phyloP scores from a whole-genome alignment of 2,888 invertebrate genomes.

The Drosophila pseudotakahashii region DNA sequence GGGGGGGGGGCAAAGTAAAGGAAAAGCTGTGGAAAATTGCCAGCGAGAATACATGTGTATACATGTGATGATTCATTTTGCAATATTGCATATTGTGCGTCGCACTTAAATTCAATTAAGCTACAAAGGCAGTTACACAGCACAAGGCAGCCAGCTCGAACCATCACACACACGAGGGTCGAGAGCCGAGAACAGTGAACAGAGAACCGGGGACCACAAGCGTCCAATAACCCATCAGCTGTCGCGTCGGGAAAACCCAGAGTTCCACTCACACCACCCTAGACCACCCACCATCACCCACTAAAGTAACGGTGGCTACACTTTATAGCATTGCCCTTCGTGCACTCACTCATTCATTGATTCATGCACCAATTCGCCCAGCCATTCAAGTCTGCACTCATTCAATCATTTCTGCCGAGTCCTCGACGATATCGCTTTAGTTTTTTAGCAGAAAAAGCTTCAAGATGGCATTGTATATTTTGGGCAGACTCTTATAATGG shows the following conservation, averaged over 20 bases:
- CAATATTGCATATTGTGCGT: constrained; percentile 78
- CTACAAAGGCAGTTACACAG: constrained; percentile 70
- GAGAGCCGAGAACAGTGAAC: too few species aligned
- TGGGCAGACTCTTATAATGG: neutral
- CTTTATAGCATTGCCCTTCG: constrained; percentile 55
- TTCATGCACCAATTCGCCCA: constrained; percentile 63
- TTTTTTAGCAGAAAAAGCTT: neutral
- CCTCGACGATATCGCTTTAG: constrained; percentile 17
- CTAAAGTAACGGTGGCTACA: constrained; percentile 25
- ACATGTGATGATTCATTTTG: constrained; percentile 56
- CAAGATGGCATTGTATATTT: constrained; percentile 19
- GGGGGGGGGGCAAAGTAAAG: constrained; percentile 1
- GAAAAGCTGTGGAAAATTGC: constrained; percentile 25
- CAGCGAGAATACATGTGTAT: constrained; percentile 20
- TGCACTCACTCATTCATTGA: constrained; percentile 49
- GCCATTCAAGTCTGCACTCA: constrained; percentile 62
- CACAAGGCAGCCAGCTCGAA: constrained; percentile 31
- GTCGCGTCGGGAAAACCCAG: constrained; percentile 21
- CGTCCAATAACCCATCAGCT: constrained; percentile 45
- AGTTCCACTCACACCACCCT: neutral
- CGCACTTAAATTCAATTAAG: constrained; percentile 79
- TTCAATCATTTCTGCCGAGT: constrained; percentile 57
- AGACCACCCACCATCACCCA: constrained; percentile 2
- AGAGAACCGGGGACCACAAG: constrained; percentile 38
- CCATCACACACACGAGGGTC: constrained; percentile 10